phyloP scores from a whole-genome alignment of 2,113 vertebrate genomes.

The Empidonax alnorum region DNA sequence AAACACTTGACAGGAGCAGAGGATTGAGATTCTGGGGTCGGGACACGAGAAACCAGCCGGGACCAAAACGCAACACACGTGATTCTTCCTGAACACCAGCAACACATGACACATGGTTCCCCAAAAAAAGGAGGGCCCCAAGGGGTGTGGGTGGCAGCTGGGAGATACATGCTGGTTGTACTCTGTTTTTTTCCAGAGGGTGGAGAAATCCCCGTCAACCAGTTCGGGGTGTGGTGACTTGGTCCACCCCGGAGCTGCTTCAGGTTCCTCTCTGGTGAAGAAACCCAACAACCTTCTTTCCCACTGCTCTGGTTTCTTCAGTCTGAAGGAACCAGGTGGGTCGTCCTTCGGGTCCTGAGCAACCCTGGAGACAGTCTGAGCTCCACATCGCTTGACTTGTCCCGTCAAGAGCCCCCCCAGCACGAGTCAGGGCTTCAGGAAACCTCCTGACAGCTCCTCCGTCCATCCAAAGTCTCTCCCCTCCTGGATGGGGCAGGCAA shows the following conservation, averaged over 20 bases:
- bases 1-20: background rate
- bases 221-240: background rate
- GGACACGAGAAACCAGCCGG: background rate
- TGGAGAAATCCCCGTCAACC: background rate
- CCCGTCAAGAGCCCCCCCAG: background rate
- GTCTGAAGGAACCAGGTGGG: background rate
- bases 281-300: background rate
- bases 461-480: background rate
- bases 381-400: background rate
- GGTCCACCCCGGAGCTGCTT: background rate
- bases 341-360: background rate
- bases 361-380: background rate
- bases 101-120: background rate
- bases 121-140: background rate
- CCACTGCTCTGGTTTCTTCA: background rate
- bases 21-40: background rate
- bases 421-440: background rate
- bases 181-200: background rate
- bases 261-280: background rate
- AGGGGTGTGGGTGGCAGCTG: background rate
- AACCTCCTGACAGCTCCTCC: background rate
- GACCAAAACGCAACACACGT: background rate
- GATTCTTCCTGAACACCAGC: constrained; percentile 28
- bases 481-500: background rate
- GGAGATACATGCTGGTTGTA: background rate